A percentile compares a stretch with the other conserved stretches of the same genome.
Evolutionary conservation across 2,797 vertebrate genomes (phyloP).

Genomic region (Odontamblyopus lacepedii): DNA sequence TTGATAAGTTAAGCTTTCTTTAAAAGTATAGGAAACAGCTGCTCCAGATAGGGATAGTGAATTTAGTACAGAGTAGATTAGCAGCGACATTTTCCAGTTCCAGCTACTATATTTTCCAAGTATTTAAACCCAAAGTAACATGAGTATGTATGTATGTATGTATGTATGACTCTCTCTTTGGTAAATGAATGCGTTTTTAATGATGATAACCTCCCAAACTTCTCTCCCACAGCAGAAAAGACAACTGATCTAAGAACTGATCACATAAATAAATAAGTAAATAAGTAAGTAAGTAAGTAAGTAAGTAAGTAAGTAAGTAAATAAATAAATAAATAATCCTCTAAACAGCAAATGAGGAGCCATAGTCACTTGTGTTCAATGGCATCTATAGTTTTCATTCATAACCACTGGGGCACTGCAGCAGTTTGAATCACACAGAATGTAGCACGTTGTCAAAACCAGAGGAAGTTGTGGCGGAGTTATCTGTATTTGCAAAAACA

Average conservation of each 20-base stretch:
- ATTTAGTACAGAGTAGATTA: no score
- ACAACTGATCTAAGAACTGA: background rate
- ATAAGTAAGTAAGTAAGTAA: slow-evolving; percentile 12
- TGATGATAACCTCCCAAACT: slow-evolving; percentile 2
- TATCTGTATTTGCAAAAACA: slow-evolving; percentile 28
- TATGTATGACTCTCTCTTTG: no score
- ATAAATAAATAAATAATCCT: slow-evolving; percentile 24
- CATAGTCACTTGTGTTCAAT: background rate
- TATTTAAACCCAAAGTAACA: no score
- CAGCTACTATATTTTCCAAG: no score
- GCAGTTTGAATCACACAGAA: slow-evolving; percentile 14
- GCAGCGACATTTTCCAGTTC: no score
- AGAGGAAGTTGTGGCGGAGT: slow-evolving; percentile 54
- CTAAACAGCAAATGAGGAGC: slow-evolving; percentile 9
- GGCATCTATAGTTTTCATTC: background rate
- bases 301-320: slow-evolving; percentile 20
- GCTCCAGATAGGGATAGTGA: no score
- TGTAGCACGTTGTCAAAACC: slow-evolving; percentile 6
- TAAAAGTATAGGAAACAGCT: background rate
- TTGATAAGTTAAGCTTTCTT: no score
- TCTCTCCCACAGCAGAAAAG: slow-evolving; percentile 16
- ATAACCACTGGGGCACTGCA: background rate
- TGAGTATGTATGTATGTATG: background rate
- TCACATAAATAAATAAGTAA: slow-evolving; percentile 13
- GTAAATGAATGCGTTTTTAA: background rate